Evolutionary conservation across 2,113 vertebrate species (phyloP), one percentile per base, ranked within the genome.

Genomic region (Irena cyanogastra): DNA sequence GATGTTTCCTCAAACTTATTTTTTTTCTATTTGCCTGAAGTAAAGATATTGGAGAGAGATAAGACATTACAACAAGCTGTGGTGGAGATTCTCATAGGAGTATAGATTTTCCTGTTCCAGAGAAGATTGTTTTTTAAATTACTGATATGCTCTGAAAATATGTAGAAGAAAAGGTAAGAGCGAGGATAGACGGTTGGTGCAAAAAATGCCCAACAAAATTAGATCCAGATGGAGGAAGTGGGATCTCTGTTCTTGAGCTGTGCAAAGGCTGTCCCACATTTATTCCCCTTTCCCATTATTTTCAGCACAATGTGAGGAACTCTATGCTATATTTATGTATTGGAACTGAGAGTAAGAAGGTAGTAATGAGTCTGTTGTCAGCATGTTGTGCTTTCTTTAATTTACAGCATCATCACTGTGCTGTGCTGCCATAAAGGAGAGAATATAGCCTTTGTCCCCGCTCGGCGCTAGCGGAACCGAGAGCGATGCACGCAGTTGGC

Each of bases 401-500:
- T 75, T 76, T 45, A 54, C 72, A 88, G 91, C 78, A 57, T 63
- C 49, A 10, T 63, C 21, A 0, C 60, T 92, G 84, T 79, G 80
- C 87, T 72, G 54, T 31, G 75, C 68, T 88, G 87, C 81, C 71
- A 9, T 30, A n/a, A 57, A 66, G 88, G 87, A 90, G 90, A 96
- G 93, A 96, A 90, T 93, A 83, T 92, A 35, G 79, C 79, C 94
- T 91, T 95, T 96, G 94, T 97, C 79, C 82, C 56, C 2, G 0
- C 64, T 35, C 13, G 4, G 8, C 4, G 1, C 41, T 59, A 94
- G 90, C 64, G 70, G 93, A 91, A 93, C 70, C 54, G 10, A 61
- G 75, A 79, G 33, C 7, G 79, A 83, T 93, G 92, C 68, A 10
- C 13, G 37, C 85, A 28, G 4, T 87, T 95, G 94, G 87, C 94